phyloP scores from a whole-genome alignment of 2,797 vertebrate species.

The Rhinella marina region DNA sequence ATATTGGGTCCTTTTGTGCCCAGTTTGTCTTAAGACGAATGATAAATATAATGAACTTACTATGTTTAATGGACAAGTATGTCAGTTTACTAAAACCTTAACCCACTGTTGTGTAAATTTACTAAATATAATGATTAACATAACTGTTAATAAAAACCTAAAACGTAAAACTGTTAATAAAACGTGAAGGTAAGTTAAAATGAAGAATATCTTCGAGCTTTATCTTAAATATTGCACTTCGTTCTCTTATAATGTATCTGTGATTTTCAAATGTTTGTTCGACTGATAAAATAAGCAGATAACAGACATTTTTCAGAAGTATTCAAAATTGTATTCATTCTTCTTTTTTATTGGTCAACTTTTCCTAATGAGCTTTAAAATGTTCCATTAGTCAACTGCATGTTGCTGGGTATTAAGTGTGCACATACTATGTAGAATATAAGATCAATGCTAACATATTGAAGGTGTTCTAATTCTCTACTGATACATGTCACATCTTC shows the following conservation, averaged over 20 bases:
- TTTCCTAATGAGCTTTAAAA: not conserved
- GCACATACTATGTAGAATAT: not conserved
- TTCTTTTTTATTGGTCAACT: not conserved
- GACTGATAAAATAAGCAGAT: not conserved
- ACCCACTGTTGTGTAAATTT: not conserved
- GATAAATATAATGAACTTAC: not conserved
- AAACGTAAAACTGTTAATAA: no score
- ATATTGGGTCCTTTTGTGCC: not conserved
- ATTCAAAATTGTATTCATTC: not conserved
- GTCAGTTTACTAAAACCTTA: not conserved
- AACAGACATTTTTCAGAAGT: not conserved
- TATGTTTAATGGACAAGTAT: not conserved
- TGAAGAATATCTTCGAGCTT: not conserved
- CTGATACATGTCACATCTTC: not conserved
- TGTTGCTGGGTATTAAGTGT: slow-evolving; percentile 13
- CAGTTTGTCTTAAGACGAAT: not conserved
- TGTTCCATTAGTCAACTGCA: not conserved
- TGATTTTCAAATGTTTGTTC: not conserved
- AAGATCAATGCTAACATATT: not conserved
- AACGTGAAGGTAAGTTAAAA: not conserved
- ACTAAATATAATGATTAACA: not conserved
- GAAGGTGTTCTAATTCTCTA: not conserved
- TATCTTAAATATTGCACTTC: not conserved
- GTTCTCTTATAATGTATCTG: not conserved
- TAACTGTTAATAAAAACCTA: not conserved